Evolutionary conservation across 2,888 invertebrate species (phyloP).

Genomic region (Toxonevra muliebris): DNA sequence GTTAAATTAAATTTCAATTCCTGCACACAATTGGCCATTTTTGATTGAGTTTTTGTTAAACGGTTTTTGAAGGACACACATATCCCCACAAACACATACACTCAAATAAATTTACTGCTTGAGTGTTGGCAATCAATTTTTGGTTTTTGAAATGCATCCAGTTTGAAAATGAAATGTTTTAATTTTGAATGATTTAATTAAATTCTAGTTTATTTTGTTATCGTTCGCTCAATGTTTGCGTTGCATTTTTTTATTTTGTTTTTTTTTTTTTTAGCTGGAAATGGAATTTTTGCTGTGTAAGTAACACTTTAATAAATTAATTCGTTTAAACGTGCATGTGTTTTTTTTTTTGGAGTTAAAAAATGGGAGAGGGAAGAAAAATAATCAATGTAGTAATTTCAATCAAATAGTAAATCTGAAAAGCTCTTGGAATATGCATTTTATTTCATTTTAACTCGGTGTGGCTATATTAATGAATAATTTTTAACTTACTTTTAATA

Average conservation of each 20-base stretch:
- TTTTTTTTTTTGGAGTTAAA: conserved; percentile 2
- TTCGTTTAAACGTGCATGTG: background rate
- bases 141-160: background rate
- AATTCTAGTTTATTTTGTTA: conserved; percentile 3
- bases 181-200: conserved; percentile 27
- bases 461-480: too few species aligned
- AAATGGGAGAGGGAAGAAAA: too few species aligned
- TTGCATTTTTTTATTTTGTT: conserved; percentile 10
- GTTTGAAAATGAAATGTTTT: conserved; percentile 23
- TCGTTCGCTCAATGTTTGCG: background rate
- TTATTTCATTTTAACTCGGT: too few species aligned
- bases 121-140: conserved; percentile 22
- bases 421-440: too few species aligned
- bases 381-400: too few species aligned
- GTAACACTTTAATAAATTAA: background rate
- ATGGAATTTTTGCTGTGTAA: conserved; percentile 7
- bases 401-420: too few species aligned
- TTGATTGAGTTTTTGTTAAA: conserved; percentile 32
- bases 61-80: conserved; percentile 25
- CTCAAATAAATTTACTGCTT: background rate
- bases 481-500: too few species aligned
- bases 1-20: conserved; percentile 53
- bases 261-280: conserved; percentile 6
- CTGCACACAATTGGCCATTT: conserved; percentile 38
- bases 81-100: conserved; percentile 36